Conservation (phyloP, 2,797 vertebrate genomes). For the Calcarius lapponicus region DNA sequence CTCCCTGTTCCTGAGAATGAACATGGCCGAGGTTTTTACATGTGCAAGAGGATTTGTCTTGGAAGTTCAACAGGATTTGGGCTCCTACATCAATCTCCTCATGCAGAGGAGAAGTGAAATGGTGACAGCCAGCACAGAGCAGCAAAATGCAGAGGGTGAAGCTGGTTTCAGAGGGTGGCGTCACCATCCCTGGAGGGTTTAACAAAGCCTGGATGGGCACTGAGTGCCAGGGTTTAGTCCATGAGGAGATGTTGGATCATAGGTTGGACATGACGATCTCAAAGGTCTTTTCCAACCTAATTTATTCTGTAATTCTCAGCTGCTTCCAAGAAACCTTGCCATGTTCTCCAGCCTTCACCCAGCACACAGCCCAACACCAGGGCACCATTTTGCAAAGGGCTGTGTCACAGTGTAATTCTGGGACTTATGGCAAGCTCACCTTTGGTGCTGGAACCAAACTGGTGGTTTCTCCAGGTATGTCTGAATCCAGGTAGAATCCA, state of each 20-base stretch:
- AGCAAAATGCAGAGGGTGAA: background rate
- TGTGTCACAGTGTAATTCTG: background rate
- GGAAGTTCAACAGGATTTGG: too few relatives aligned
- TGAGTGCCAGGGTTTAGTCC: background rate
- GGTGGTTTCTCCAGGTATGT: background rate
- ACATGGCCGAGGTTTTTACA: too few relatives aligned
- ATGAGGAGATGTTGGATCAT: background rate
- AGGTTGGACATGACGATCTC: background rate
- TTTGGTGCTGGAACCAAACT: constrained; percentile 44
- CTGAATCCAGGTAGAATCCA: background rate
- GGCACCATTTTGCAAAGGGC: background rate
- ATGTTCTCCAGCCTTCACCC: background rate
- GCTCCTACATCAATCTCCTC: background rate
- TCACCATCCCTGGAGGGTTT: background rate
- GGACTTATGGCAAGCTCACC: background rate
- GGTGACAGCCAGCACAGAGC: background rate
- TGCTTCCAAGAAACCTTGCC: background rate
- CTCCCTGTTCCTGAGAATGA: too few relatives aligned
- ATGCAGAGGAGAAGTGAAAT: background rate
- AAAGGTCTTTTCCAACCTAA: background rate
- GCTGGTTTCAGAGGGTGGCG: background rate
- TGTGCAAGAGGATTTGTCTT: too few relatives aligned
- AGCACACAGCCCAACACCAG: background rate
- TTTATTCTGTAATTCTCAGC: too few relatives aligned
- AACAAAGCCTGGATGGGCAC: fast-evolving